phyloP scores from a whole-genome alignment of 2,113 vertebrate genomes.

The Suncus etruscus region DNA sequence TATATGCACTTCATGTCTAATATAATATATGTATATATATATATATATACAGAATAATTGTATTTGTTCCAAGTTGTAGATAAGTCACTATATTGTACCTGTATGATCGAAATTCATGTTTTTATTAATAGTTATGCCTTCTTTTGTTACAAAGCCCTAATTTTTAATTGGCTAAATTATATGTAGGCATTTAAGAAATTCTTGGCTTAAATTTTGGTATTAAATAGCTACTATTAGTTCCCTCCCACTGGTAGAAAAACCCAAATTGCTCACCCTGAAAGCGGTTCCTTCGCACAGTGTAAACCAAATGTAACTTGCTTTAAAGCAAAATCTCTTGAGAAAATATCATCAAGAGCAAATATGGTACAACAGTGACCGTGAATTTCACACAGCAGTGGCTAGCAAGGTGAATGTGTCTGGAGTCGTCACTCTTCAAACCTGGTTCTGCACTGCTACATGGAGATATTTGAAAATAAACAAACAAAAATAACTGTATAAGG shows the following conservation, averaged over 20 bases:
- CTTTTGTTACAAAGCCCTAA: neutral
- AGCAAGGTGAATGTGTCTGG: neutral
- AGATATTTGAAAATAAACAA: neutral
- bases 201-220: constrained; percentile 69
- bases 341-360: constrained; percentile 71
- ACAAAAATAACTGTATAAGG: constrained; percentile 46
- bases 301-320: constrained; percentile 73
- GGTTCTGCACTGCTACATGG: constrained; percentile 68
- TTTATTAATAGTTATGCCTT: neutral
- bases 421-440: constrained; percentile 63
- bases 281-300: constrained; percentile 72
- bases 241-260: constrained; percentile 62
- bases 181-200: constrained; percentile 46
- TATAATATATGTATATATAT: neutral
- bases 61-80: constrained; percentile 16
- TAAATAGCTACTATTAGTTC: constrained; percentile 68
- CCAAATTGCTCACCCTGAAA: constrained; percentile 72
- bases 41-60: neutral
- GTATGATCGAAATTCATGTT: neutral
- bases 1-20: neutral
- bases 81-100: neutral
- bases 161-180: constrained; percentile 24
- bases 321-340: constrained; percentile 69
- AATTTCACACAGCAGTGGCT: constrained; percentile 73
- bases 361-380: constrained; percentile 71